Evolutionary conservation across 2,113 vertebrate species (phyloP), one percentile per base, ranked within the genome.

Genomic region (Cyanoderma ruficeps): DNA sequence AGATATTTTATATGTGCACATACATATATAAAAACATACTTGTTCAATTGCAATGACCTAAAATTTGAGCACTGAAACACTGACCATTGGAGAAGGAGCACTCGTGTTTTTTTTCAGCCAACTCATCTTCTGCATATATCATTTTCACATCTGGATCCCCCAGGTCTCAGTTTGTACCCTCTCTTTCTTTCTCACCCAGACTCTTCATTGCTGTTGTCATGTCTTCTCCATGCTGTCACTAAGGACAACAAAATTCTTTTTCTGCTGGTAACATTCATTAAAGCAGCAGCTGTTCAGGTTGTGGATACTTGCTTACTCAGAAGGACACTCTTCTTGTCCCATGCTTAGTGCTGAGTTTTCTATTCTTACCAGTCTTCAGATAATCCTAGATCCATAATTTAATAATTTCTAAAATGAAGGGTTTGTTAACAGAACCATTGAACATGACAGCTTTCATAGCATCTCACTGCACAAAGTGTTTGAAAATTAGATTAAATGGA

Each of bases 401-500:
- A 92, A 77, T 90, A 87, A 89, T 89, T 92, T 91, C 72, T 61
- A 37, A 86, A 96, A 80, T 77, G 35, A 89, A 15, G 30, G 25
- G 59, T 94, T 86, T 91, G 56, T 90, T 85, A 90, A 68, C 49
- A 84, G 68, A 74, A 42, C 65, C 35, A 76, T 76, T 90, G 57
- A 90, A 78, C 19, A 22, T 50, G 53, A 90, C 71, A 90, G 41
- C 75, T 92, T 92, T 92, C 83, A 44, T 79, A 83, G 70, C 70
- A 56, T 93, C 63, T 76, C 44, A 87, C 49, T 83, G 82, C 91
- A 90, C n/a, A 44, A 61, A 90, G 71, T 89, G 87, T 94, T 94
- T 95, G 93, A 85, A 93, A 92, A 83, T 93, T 74, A 94, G 83
- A 94, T 89, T 84, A 96, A 97, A 87, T 93, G 56, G 71, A 71